Conservation (phyloP, 2,888 invertebrate genomes). For the Ctena decussata region DNA sequence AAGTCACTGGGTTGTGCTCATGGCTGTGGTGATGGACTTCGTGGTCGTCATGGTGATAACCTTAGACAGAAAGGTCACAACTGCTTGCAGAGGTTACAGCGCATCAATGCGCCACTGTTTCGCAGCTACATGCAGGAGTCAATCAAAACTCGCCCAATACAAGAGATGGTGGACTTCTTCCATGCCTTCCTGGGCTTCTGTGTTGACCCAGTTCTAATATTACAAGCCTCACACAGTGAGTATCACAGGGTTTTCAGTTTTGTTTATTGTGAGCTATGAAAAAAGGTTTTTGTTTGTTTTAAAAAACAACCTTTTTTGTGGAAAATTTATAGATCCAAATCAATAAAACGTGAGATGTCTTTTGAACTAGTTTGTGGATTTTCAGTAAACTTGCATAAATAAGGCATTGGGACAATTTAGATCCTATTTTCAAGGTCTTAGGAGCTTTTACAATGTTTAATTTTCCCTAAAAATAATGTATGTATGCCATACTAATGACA, state of each 20-base stretch:
- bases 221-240: constrained; percentile 76
- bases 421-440: no score
- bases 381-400: no score
- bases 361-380: no score
- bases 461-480: no score
- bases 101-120: constrained; percentile 90
- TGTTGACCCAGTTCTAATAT: constrained; percentile 91
- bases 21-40: constrained; percentile 93
- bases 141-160: constrained; percentile 91
- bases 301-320: no score
- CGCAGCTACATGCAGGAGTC: constrained; percentile 91
- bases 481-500: no score
- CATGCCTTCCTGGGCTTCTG: constrained; percentile 99
- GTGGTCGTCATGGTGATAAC: constrained; percentile 83
- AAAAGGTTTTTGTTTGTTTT: no score
- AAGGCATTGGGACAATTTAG: no score
- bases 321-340: no score
- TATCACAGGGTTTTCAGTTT: neutral
- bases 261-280: no score
- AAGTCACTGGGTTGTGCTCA: constrained; percentile 97
- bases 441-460: no score
- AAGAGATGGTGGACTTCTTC: constrained; percentile 96
- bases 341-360: no score
- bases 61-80: constrained; percentile 93
- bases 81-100: constrained; percentile 92